Evolutionary conservation across 2,888 invertebrate genomes (phyloP).

Genomic region (Lydus trimaculatus): DNA sequence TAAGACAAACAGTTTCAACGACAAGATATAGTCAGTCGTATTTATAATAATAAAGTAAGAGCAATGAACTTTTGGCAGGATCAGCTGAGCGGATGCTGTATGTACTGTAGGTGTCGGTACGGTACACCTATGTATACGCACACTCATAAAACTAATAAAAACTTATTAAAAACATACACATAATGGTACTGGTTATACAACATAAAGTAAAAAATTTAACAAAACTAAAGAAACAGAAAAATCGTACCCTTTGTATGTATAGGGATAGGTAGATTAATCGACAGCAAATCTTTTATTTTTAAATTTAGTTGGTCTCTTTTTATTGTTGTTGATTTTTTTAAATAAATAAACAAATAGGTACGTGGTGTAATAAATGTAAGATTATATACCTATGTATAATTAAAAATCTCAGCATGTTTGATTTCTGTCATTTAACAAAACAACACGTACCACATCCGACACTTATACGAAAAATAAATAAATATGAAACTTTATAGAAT

Average conservation of each 20-base stretch:
- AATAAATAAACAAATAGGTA: neutral
- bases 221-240: neutral
- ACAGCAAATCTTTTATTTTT: no score
- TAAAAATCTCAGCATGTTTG: neutral
- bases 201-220: neutral
- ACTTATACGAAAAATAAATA: neutral
- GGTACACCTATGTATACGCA: no score
- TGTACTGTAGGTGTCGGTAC: no score
- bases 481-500: neutral
- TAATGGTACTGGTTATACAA: neutral
- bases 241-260: no score
- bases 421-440: neutral
- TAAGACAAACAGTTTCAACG: neutral
- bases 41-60: neutral
- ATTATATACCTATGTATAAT: no score
- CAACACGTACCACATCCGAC: neutral
- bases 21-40: neutral
- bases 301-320: no score
- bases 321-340: neutral
- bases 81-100: conserved; percentile 7
- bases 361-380: neutral
- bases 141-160: no score
- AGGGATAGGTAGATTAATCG: no score
- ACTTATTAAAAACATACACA: neutral
- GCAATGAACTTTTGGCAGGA: conserved; percentile 1